Evolutionary conservation across 2,113 vertebrate genomes (phyloP), one percentile per base, ranked within the genome.

Genomic region (Aegypius monachus): DNA sequence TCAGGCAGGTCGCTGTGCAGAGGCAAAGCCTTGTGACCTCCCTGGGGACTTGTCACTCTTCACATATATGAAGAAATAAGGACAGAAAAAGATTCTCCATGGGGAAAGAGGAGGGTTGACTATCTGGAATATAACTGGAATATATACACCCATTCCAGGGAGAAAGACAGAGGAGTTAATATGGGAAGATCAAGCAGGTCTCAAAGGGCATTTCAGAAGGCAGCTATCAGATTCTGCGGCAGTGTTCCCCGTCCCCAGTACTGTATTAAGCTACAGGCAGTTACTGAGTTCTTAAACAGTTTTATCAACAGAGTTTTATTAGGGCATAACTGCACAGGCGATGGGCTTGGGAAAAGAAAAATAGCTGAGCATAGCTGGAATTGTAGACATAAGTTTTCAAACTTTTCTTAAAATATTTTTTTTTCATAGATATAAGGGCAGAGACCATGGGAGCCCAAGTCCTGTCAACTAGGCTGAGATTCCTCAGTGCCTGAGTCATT

Each of bases 401-500:
- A 43, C 3, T 11, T 27, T 56, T 43, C 29, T 83, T 58, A 19
- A 80, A 53, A 12, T 43, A 6, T 3, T 7, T 67, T 45, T 20
- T 34, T 75, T 50, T 14, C 5, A 52, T 25, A 53, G 8, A 11
- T 56, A 23, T 5, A 58, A 79, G 40, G 65, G 43, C 31, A 73
- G 29, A 90, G 40, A 86, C 38, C 62, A 40, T 79, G 36, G 38
- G 29, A 91, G 3, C 16, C 47, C 20, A 75, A 52, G 32, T 79
- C 31, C 10, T 0, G 0, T 66, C 48, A 61, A 23, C 15, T 42
- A 63, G 45, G 21, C 15, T 94, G 92, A 91, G 56, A 75, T 85
- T 93, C 71, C 73, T 94, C 55, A 61, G 52, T 32, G 83, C 15
- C 73, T 56, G 79, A 85, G 47, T 93, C 14, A 93, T 79, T 89